Evolutionary conservation across 1,140 invertebrate species (phyloP), one percentile per base, ranked within the genome.

Genomic region (Heterodera schachtii): DNA sequence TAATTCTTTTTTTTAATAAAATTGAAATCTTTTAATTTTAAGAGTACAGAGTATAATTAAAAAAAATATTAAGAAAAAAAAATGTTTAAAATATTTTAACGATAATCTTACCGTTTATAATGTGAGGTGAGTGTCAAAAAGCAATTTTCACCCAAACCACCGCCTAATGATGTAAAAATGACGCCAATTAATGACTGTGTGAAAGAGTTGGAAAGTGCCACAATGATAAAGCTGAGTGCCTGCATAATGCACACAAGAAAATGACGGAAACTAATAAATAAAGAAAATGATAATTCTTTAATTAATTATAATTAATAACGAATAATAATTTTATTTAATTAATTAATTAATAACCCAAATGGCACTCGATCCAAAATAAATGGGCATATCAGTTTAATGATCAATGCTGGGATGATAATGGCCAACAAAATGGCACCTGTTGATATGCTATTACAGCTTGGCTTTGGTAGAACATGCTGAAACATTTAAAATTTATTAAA

Each of bases 341-440:
- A 31, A 44, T 21, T 21, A n/a, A 52, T 69, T 77, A 31, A 31
- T 47, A 16, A 81, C 80, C 80, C 70, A 75, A 82, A 83, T 44
- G 71, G 77, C 31, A 82, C 78, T 52, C 84, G 16, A 41, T 87
- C 78, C 82, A 87, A 87, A 73, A 86, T 82, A 47, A 86, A 87
- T 5, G 85, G 85, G n/a, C 81, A 80, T 3, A 78, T 75, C 13
- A 83, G 44, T 71, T 86, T 86, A 31, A 87, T 79, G 21, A 87
- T 8, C 31, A 86, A 9, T 21, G 76, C 52, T 44, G 85, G 85
- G 19, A 88, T 16, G 60, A 86, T 86, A 67, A 87, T 86, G 1
- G 85, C 85, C 57, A 86, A 71, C 7, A 86, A 73, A 21, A 86
- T 77, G 41, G 86, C 86, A 16, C 85, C 85, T 4, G 80, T 81